Conservation (phyloP, 2,888 invertebrate genomes). For the Heliconius cydno region DNA sequence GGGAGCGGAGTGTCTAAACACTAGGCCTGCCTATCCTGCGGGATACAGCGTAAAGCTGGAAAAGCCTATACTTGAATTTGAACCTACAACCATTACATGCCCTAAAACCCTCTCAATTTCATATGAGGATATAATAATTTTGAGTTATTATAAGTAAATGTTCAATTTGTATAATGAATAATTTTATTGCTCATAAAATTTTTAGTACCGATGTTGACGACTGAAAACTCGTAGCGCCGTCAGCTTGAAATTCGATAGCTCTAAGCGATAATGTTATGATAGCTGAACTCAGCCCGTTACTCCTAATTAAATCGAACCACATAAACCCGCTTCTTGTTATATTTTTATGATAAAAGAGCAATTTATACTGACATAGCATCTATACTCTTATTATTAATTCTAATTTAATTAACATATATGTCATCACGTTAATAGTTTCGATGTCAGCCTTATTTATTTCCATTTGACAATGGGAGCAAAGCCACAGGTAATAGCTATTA, state of each 20-base stretch:
- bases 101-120: neutral
- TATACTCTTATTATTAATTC: neutral
- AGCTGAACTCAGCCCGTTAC: slow-evolving; percentile 3
- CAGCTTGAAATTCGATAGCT: slow-evolving; percentile 15
- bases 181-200: slow-evolving; percentile 6
- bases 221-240: slow-evolving; percentile 5
- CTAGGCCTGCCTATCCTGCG: neutral
- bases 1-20: neutral
- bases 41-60: neutral
- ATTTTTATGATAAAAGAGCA: neutral
- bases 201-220: slow-evolving; percentile 21
- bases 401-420: too few species aligned
- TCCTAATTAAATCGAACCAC: slow-evolving; percentile 5
- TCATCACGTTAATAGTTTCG: too few species aligned
- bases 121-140: neutral
- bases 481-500: too few species aligned
- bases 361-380: neutral
- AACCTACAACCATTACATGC: neutral
- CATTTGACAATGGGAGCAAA: too few species aligned
- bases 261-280: slow-evolving; percentile 8
- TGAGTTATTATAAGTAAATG: neutral
- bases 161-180: slow-evolving; percentile 7
- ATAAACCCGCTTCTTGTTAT: neutral
- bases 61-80: neutral
- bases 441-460: too few species aligned